Base-by-base conservation (phyloP, 2,888 invertebrate species). In the Selenia dentaria region DNA sequence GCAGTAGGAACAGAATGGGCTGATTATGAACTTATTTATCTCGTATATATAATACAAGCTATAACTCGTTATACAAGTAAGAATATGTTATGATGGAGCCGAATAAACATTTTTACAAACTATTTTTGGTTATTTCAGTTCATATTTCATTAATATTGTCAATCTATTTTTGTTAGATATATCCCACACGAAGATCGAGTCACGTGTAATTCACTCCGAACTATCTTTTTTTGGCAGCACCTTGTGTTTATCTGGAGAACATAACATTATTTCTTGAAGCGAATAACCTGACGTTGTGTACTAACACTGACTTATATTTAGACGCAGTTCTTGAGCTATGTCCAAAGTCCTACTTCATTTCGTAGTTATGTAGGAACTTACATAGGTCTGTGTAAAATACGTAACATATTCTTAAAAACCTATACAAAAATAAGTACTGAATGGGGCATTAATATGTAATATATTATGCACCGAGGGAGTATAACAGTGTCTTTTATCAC, bases 241-340 rank as follows among this genome's bases (percentile, higher is more conserved):
- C 24, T 10, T 11, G 13, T 14, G 18, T 25, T 32, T 36, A 26
- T 20, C 18, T 4, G 6, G 12, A 20, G 16, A 34, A 28, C 10
- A 49, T 9, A 33, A 18, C 36, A 36, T 35, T 29, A 37, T 42
- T 41, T 13, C 40, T 47, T 42, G 22, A 45, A 26, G 36, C 47
- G 22, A 51, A 51, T 46, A 50, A 39, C 43, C 45, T 40, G 45
- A 46, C 26, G n/a, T 27, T 50, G 51, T 50, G 37, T 48, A 49
- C 51, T 53, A 52, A 59, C 50, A 51, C 28, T 45, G 24, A 27
- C 12, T n/a, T 44, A 47, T 34, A 44, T 46, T 42, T 51, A 47
- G 46, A 48, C 27, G 22, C 36, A 31, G 27, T 28, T 40, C 11
- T 47, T 38, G 34, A 51, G 25, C 40, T 16, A 20, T 34, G 14